Evolutionary conservation across 2,888 invertebrate genomes (phyloP), one percentile per base, ranked within the genome.

Genomic region (Tuta absoluta): DNA sequence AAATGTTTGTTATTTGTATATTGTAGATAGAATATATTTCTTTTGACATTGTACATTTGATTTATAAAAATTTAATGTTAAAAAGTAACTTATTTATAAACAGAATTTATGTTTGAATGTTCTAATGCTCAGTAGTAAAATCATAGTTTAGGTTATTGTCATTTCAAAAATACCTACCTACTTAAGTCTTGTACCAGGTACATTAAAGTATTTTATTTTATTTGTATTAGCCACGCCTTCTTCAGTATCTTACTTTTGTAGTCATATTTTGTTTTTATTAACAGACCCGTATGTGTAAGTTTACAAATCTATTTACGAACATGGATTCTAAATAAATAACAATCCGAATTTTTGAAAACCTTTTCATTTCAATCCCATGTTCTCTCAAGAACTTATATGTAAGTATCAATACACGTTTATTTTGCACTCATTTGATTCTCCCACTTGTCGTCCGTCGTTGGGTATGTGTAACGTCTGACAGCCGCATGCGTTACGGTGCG

Each of bases 1-100:
- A 89, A 87, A 89, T 89, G 88, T 91, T 91, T 90, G 91, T 91
- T 91, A 91, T 86, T 81, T 91, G 91, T 91, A 91, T 89, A 91
- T 91, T 91, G 87, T 91, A 91, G 91, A 91, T 91, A 91, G 91
- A 89, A 82, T 83, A 87, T 89, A 87, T 89, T 90, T 87, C 88
- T 86, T 89, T 90, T 84, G 84, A 88, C 79, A 81, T 89, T 89
- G 88, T 88, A 86, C 85, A 88, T 63, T 66, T 48, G 80, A 81
- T 81, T 86, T 85, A 86, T 84, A 79, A 80, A 80, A 83, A 81
- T 76, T 78, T 77, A 85, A 85, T 81, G 82, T 87, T 87, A 79
- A 78, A 78, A 80, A 82, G 66, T 77, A 79, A 85, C 86, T 89
- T 87, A 89, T 91, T 90, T 86, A 85, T 81, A 79, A 17, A 80